These are phyloP conservation scores for Drosophila erecta DNA, from an alignment of 1,140 invertebrate species.

Conservation along the genomic window DNA sequence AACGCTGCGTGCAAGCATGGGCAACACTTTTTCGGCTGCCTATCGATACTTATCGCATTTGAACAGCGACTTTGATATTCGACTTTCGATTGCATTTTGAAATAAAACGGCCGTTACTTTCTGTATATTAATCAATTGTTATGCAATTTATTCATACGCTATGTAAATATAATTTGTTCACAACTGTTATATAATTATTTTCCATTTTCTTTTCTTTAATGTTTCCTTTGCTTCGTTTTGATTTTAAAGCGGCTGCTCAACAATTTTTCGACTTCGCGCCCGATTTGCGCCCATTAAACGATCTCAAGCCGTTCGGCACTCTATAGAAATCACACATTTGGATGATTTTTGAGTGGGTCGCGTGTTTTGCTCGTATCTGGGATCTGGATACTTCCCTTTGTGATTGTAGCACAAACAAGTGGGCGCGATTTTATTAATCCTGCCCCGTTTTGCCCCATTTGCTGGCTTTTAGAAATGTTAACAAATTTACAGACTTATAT, in stretches of 20 bases:
- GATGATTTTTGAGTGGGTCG: constrained; percentile 2
- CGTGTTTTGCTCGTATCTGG: constrained; percentile 9
- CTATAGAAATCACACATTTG: constrained; percentile 2
- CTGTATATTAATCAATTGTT: constrained; percentile 78
- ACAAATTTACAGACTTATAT: constrained; percentile 77
- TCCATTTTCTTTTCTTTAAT: constrained; percentile 37
- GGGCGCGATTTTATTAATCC: constrained; percentile 34
- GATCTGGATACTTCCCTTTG: neutral
- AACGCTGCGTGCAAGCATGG: neutral
- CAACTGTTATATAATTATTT: constrained; percentile 81
- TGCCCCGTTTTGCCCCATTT: constrained; percentile 14
- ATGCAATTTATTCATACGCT: constrained; percentile 81
- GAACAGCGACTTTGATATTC: neutral
- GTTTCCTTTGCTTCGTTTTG: constrained; percentile 44
- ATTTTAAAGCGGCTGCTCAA: constrained; percentile 76
- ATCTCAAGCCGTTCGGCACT: constrained; percentile 36
- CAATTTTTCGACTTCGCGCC: constrained; percentile 53
- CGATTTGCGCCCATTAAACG: constrained; percentile 23
- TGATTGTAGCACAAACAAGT: constrained; percentile 50
- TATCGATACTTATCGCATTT: constrained; percentile 4
- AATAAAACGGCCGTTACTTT: constrained; percentile 2
- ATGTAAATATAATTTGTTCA: constrained; percentile 83
- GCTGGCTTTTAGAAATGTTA: constrained; percentile 60
- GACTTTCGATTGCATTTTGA: no score
- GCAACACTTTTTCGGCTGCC: neutral